Conservation (phyloP, 2,113 vertebrate species). For the Chrysemys picta region DNA sequence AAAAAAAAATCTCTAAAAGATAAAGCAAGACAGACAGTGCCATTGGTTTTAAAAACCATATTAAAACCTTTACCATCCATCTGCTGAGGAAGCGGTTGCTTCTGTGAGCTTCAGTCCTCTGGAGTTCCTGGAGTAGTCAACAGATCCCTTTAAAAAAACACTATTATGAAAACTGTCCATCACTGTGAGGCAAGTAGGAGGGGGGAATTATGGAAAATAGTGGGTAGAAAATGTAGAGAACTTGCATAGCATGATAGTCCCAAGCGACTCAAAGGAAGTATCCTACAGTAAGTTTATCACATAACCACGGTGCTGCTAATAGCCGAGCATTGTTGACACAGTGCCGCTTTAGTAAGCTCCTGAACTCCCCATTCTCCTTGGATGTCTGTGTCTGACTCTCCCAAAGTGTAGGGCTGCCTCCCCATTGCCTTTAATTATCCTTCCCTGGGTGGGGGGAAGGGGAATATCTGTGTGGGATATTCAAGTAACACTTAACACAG, state of each 20-base stretch:
- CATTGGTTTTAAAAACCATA: conserved; percentile 32
- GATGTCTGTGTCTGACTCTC: conserved; percentile 3
- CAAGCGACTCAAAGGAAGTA: not conserved
- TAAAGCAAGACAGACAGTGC: conserved; percentile 14
- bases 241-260: not conserved
- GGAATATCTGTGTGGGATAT: not conserved
- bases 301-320: not conserved
- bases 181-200: not conserved
- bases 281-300: not conserved
- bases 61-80: conserved; percentile 11
- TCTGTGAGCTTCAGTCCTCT: conserved; percentile 1
- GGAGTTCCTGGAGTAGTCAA: not conserved
- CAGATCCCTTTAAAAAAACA: not conserved
- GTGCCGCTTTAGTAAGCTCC: not conserved
- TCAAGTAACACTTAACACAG: not conserved
- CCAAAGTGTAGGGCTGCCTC: too few species aligned
- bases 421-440: not conserved
- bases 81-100: conserved; percentile 23
- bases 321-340: not conserved
- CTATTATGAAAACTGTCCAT: not conserved
- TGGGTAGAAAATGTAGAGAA: not conserved
- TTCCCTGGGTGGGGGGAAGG: not conserved
- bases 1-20: not conserved
- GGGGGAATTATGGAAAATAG: not conserved
- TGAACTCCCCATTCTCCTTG: conserved; percentile 23